Base-by-base conservation (phyloP, 2,888 invertebrate genomes). In the Latrodectus hesperus region DNA sequence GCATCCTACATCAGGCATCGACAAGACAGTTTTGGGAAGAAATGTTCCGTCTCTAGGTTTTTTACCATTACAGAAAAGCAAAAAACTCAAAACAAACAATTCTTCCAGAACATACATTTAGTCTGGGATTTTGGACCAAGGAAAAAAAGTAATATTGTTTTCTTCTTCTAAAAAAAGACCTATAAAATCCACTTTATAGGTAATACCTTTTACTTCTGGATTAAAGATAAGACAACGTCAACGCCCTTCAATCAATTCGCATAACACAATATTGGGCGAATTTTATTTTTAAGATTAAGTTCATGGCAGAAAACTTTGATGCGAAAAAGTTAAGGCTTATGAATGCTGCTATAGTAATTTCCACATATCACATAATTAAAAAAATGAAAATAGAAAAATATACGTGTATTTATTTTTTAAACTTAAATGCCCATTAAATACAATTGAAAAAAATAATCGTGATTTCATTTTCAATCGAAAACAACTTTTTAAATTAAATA, bases 151-250 rank as follows among this genome's bases (percentile, higher is more conserved):
- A 87, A 87, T 87, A 87, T 81, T 87, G 86, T 87, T 87, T 87
- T 72, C 38, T 38, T 76, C 65, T 77, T 71, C 72, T 53, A n/a
- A 70, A 60, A 60, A 60, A 60, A 72, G 81, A 87, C 76, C 81
- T 87, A 87, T 81, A 87, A 87, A 87, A 87, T 87, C 86, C 86
- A 87, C 77, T 87, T 87, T 87, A 72, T 80, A 81, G 81, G 74
- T 87, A 87, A 87, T 87, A 81, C 86, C 81, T 82, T 75, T 74
- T 70, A 75, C 82, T 55, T 60, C 73, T 51, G 11, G 51, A 49
- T 67, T 75, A 60, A 60, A 60, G n/a, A 16, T 12, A 60, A n/a
- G 12, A n/a, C 12, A n/a, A 60, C 12, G n/a, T 60, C 60, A 60
- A 60, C 9, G n/a, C 60, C 60, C 14, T 60, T 60, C n/a, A 60